Evolutionary conservation across 2,113 vertebrate genomes (phyloP), one percentile per base, ranked within the genome.

Genomic region (Caretta caretta): DNA sequence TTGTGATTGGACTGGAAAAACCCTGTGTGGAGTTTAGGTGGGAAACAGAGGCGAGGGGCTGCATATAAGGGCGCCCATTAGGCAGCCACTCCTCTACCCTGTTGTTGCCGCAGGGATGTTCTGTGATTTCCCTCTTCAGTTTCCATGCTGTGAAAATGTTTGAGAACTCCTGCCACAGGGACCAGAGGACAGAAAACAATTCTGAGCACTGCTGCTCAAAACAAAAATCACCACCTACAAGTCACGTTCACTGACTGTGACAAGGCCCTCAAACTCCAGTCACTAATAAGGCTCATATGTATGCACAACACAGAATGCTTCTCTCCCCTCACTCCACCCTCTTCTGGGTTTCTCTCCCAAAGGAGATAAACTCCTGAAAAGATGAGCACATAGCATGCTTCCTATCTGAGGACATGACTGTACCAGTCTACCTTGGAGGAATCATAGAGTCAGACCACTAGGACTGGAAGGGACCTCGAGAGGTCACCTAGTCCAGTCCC

Each of bases 351-450:
- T 89, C 79, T 69, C 87, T 97, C 97, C 96, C 96, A 82, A 85
- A 95, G 96, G 96, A 97, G 90, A 89, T 90, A 57, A 95, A 96
- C 97, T 94, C 94, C 96, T 97, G 94, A 96, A 96, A 97, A 96
- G 96, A 96, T 95, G 94, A 96, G 96, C 97, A 94, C 96, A 93
- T 95, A 51, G 19, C 90, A 8, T 94, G 93, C 94, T 96, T 89
- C 93, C 92, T 85, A 85, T 89, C 96, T 90, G 1, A 49, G 72
- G 85, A 87, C 79, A 92, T 91, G 93, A 82, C 35, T 91, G 89
- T 95, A 83, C 94, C 90, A 93, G 94, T 80, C 83, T 87, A 12
- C 87, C 86, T 59, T 88, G 86, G 93, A 59, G 57, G 93, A 57
- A 65, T 65, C 91, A 92, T 42, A 53, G 49, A 7, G 48, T 88